Evolutionary conservation across 2,797 vertebrate genomes (phyloP).

Genomic region (Lacerta bilineata): DNA sequence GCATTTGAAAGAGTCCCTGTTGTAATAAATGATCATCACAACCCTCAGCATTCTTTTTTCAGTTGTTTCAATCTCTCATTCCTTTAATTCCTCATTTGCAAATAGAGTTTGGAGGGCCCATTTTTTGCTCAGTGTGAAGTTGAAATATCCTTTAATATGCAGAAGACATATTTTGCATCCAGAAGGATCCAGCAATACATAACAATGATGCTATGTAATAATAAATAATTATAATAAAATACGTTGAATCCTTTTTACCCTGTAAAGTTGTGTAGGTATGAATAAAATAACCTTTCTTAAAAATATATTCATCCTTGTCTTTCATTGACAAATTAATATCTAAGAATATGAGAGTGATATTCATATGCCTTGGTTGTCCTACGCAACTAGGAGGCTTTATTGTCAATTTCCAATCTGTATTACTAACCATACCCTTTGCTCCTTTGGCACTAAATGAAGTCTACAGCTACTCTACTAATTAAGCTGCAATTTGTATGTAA

Average conservation of each 20-base stretch:
- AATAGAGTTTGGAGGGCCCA: background rate
- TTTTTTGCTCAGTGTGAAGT: background rate
- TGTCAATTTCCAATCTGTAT: constrained; percentile 52
- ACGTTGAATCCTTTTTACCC: background rate
- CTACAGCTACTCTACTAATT: constrained; percentile 22
- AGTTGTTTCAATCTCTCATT: no score
- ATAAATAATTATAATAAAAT: background rate
- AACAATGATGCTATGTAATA: no score
- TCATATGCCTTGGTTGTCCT: constrained; percentile 44
- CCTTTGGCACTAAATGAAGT: constrained; percentile 45
- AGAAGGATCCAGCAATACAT: background rate
- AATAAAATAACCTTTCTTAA: constrained; percentile 43
- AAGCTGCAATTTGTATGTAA: constrained; percentile 32
- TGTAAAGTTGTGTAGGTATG: background rate
- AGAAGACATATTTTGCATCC: background rate
- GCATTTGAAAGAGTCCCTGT: background rate
- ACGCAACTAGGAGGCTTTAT: constrained; percentile 42
- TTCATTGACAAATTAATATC: constrained; percentile 62
- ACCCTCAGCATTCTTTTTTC: no score
- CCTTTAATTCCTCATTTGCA: no score
- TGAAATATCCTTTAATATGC: background rate
- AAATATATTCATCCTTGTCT: constrained; percentile 45
- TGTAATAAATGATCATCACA: no score
- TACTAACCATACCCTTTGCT: constrained; percentile 37
- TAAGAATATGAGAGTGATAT: constrained; percentile 64